These are phyloP conservation scores for Cyprinodon diabolis DNA, from an alignment of 2,797 vertebrate genomes.

Conservation along the genomic window DNA sequence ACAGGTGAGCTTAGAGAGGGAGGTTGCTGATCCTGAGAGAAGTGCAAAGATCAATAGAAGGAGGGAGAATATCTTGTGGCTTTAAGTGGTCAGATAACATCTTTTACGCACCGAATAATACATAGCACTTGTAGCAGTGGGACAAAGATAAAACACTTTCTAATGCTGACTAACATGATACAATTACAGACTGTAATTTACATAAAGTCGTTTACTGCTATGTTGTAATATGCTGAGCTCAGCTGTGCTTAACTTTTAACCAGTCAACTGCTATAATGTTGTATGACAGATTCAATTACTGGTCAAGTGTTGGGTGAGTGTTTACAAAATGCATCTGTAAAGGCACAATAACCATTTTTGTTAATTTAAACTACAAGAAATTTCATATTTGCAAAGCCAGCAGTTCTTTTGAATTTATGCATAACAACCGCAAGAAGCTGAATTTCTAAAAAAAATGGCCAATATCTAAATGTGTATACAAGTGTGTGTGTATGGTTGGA, in stretches of 20 bases:
- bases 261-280: conserved; percentile 19
- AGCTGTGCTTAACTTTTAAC: conserved; percentile 8
- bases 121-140: background rate
- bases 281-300: conserved; percentile 24
- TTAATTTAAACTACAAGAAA: conserved; percentile 15
- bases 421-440: conserved; percentile 40
- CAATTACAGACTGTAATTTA: conserved; percentile 27
- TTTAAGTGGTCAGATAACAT: conserved; percentile 36
- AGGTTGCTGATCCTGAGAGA: conserved; percentile 45
- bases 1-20: conserved; percentile 41
- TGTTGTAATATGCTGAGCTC: conserved; percentile 11
- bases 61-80: conserved; percentile 3
- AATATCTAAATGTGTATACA: conserved; percentile 23
- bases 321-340: conserved; percentile 20
- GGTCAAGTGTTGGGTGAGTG: conserved; percentile 16
- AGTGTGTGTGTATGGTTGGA: conserved; percentile 11
- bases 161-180: conserved; percentile 11
- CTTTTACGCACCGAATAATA: conserved; percentile 14
- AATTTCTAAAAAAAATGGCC: conserved; percentile 42
- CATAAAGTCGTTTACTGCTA: conserved; percentile 5
- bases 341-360: conserved; percentile 25
- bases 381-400: conserved; percentile 33
- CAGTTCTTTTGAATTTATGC: conserved; percentile 39
- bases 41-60: conserved; percentile 32
- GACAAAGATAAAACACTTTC: conserved; percentile 18